Evolutionary conservation across 2,888 invertebrate genomes (phyloP).

Genomic region (Drosophila meridionalis): DNA sequence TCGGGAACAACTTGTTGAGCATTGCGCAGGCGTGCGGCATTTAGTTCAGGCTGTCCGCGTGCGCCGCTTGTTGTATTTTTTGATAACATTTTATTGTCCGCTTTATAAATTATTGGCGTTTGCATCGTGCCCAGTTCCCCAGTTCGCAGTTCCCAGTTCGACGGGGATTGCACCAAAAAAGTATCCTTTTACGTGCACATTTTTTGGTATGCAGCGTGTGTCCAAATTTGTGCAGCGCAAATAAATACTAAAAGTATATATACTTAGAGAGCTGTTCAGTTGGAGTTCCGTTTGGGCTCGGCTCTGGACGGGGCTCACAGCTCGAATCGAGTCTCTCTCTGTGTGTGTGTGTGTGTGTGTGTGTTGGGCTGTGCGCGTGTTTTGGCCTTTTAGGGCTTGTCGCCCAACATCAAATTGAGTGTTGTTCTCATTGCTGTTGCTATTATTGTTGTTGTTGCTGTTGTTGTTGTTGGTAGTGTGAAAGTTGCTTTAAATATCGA

Average conservation of each 20-base stretch:
- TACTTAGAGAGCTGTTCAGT: conserved; percentile 14
- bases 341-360: neutral
- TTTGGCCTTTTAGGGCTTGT: conserved; percentile 72
- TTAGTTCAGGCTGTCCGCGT: conserved; percentile 79
- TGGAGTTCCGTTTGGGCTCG: conserved; percentile 18
- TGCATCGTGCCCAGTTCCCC: conserved; percentile 31
- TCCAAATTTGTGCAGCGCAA: conserved; percentile 76
- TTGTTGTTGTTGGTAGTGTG: conserved; percentile 64
- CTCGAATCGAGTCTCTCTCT: neutral
- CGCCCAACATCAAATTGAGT: conserved; percentile 72
- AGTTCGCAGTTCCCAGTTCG: too few relatives aligned
- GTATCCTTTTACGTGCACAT: conserved; percentile 78
- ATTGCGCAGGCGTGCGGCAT: conserved; percentile 81
- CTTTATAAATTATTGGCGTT: conserved; percentile 81
- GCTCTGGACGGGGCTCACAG: conserved; percentile 27
- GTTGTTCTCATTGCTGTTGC: conserved; percentile 26
- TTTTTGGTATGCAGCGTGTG: conserved; percentile 77
- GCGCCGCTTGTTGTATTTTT: conserved; percentile 63
- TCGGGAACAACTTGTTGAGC: conserved; percentile 59
- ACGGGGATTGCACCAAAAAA: conserved; percentile 53
- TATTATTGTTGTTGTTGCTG: conserved; percentile 19
- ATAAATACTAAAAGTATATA: conserved; percentile 59
- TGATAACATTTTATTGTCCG: conserved; percentile 81
- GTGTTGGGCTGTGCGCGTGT: conserved; percentile 66
- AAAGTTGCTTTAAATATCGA: conserved; percentile 77